Evolutionary conservation across 2,888 invertebrate genomes (phyloP), one percentile per base, ranked within the genome.

Genomic region (Strigamia maritima): DNA sequence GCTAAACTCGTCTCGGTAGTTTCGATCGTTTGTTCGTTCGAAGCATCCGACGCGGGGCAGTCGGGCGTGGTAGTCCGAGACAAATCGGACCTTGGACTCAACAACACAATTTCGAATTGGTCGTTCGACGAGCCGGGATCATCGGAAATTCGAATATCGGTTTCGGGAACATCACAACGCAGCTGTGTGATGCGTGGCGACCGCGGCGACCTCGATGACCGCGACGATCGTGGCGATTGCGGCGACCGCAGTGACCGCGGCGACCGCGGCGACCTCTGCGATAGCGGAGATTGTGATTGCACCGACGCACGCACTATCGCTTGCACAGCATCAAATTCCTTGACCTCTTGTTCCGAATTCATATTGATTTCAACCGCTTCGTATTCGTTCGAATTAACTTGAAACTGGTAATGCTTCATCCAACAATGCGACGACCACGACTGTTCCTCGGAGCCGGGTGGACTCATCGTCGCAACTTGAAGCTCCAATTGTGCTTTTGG

Each of bases 351-450:
- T 26, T 26, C 74, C 6, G 24, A n/a, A 24, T 14, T 14, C 14
- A 31, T 4, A 19, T 26, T 4, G 0, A 35, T 14, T 14, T 38
- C 38, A 4, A 38, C n/a, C n/a, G 38, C 12, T 2, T 76, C 38
- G 12, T 38, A 19, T 19, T 49, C 19, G n/a, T 49, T n/a, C n/a
- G n/a, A 2, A 49, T 49, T 49, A 2, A 49, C 19, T 2, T n/a
- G 49, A 12, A n/a, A 49, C n/a, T 49, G n/a, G 49, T 49, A 49
- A 1, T 49, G 49, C 74, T 74, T 74, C 26, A 31, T 2, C 77
- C 77, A 77, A 19, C 26, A 3, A 26, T 77, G 77, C 26, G 77
- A 77, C n/a, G 77, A 77, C 77, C 77, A 77, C 26, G 77, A 77
- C 77, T 40, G 77, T 24, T 77, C 77, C 26, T 77, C 77, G 38